Conservation (phyloP, 2,797 vertebrate genomes). For the Oceanodroma leucorhoa region DNA sequence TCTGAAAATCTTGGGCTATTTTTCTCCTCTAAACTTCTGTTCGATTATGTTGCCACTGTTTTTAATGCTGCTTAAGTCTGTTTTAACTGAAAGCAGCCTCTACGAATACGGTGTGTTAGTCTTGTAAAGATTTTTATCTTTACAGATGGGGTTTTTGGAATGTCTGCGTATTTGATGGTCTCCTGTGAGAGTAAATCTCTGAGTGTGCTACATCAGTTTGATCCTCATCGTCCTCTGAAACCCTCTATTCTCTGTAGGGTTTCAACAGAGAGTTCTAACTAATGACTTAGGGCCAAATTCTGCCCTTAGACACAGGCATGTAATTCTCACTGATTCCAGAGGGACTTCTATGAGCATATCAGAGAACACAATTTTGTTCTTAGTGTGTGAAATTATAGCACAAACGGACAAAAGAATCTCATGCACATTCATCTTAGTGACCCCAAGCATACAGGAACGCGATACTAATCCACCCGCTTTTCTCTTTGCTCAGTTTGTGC, state of each 20-base stretch:
- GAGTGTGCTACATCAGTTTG: constrained; percentile 43
- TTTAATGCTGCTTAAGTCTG: background rate
- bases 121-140: constrained; percentile 5
- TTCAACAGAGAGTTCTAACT: constrained; percentile 62
- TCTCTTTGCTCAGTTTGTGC: constrained; percentile 22
- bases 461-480: constrained; percentile 6
- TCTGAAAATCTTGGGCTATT: background rate
- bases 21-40: background rate
- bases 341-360: constrained; percentile 37
- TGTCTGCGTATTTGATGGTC: constrained; percentile 13
- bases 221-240: constrained; percentile 58
- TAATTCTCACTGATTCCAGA: constrained; percentile 47
- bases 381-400: constrained; percentile 50
- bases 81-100: background rate
- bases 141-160: constrained; percentile 6
- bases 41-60: background rate
- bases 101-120: background rate
- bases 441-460: constrained; percentile 26
- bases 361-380: constrained; percentile 47
- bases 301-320: constrained; percentile 47
- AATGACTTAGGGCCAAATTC: constrained; percentile 71
- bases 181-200: constrained; percentile 34
- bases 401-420: constrained; percentile 55
- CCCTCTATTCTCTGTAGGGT: constrained; percentile 25
- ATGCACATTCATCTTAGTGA: constrained; percentile 71